These are phyloP conservation scores for human (Homo sapiens) DNA, from an alignment of 2,113 vertebrate species.

Conservation along the genomic window GRCh38 chr5:136412001-136412500, in stretches of 20 bases:
- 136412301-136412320: slow-evolving; percentile 1
- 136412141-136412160: background rate
- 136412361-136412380: background rate
- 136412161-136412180: background rate
- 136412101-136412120: rapidly evolving
- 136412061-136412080: background rate
- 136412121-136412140: background rate
- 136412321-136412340: slow-evolving; percentile 41
- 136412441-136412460: background rate
- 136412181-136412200: background rate
- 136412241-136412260: background rate
- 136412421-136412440: background rate
- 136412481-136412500: background rate
- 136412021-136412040: background rate
- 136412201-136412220: background rate
- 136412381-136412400: background rate
- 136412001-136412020: too few species aligned
- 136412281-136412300: background rate
- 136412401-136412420: background rate
- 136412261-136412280: background rate
- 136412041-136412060: background rate
- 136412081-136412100: background rate
- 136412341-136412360: slow-evolving; percentile 26
- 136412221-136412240: background rate
- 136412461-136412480: background rate